Conservation (phyloP, 2,888 invertebrate genomes). For the Aleiodes alternator region DNA sequence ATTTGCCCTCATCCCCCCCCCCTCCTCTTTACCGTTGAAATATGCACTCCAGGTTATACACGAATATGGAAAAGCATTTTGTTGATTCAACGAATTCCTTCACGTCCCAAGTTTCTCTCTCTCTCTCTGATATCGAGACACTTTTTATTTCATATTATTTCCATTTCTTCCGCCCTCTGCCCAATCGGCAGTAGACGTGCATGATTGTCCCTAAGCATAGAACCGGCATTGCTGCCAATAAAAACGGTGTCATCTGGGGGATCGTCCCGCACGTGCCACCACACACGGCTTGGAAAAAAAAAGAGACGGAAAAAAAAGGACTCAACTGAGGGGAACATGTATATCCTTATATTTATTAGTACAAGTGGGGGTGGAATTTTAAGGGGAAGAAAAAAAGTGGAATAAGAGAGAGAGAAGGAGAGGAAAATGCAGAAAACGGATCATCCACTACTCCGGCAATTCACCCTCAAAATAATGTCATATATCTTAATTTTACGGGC, state of each 20-base stretch:
- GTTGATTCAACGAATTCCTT: slow-evolving; percentile 55
- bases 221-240: slow-evolving; percentile 66
- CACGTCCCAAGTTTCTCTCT: slow-evolving; percentile 6
- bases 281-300: background rate
- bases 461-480: slow-evolving; percentile 57
- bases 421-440: slow-evolving; percentile 22
- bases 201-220: slow-evolving; percentile 66
- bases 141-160: slow-evolving; percentile 7
- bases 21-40: slow-evolving; percentile 19
- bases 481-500: slow-evolving; percentile 75
- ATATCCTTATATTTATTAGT: slow-evolving; percentile 68
- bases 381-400: background rate
- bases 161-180: slow-evolving; percentile 18
- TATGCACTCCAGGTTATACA: slow-evolving; percentile 47
- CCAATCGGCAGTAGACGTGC: slow-evolving; percentile 54
- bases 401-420: too few species aligned
- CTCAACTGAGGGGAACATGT: slow-evolving; percentile 48
- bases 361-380: slow-evolving; percentile 46
- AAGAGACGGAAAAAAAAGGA: slow-evolving; percentile 25
- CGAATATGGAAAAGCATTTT: slow-evolving; percentile 55
- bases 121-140: slow-evolving; percentile 27
- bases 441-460: slow-evolving; percentile 16
- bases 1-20: slow-evolving; percentile 33
- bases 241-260: slow-evolving; percentile 70
- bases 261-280: slow-evolving; percentile 63